Base-by-base conservation (phyloP, 2,888 invertebrate species). In the Arge pagana region DNA sequence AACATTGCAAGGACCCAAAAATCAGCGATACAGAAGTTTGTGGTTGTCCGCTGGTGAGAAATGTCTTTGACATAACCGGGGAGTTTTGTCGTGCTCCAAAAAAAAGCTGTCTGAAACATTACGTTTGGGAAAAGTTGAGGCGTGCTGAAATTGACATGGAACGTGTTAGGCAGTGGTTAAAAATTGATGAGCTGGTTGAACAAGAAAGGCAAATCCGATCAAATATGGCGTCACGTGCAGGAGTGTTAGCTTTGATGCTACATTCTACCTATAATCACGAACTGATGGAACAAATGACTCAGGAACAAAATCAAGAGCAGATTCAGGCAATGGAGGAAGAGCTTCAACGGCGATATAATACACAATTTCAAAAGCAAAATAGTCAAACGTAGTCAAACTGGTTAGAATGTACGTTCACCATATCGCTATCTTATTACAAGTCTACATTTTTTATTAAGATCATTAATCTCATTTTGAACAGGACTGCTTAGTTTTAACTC, bases 191-290 rank as follows among this genome's bases (percentile, higher is more conserved):
- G 68, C 79, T 97, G 35, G 83, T 96, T 43, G 96, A 97, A 66
- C 93, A 96, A 72, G 96, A 97, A 77, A 82, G 95, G 55, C 91
- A 89, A 66, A 88, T 95, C 21, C 81, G 95, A 3, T 80, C 80
- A 10, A 82, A 83, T 11, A 84, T 89, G 81, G 82, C 86, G 2
- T 87, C 85, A 63, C 85, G 97, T 52, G 95, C 95, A 35, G 96
- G 96, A 0, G 93, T 97, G 0, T 79, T 98, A 10, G 93, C 94
- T 0, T 81, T 98, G 1, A 90, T 98, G 89, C 79, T 98, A n/a
- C 96, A 98, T 74, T 95, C 96, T 4, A 96, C 96, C 0, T 94
- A 94, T 72, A 94, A 96, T 78, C 95, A 96, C 71, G 93, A 93
- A 63, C 83, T 92, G 1, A 90, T 93, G 87, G 90, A 91, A 66